These are phyloP conservation scores for Heliconius aoede DNA, from an alignment of 2,888 invertebrate genomes.

Conservation along the genomic window DNA sequence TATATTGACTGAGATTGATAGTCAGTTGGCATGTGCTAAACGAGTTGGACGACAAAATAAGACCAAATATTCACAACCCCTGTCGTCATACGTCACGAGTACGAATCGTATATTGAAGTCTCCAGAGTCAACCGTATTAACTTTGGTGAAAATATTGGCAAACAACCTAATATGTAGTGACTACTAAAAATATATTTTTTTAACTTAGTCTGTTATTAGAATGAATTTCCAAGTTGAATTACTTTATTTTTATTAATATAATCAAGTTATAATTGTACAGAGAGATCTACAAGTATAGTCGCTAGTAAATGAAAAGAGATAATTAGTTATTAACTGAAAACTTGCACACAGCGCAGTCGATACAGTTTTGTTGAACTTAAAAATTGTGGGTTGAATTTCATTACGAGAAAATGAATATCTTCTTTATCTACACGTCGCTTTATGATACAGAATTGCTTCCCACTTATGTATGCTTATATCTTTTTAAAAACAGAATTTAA, in stretches of 20 bases:
- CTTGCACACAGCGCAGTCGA: too few species aligned
- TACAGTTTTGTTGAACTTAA: too few species aligned
- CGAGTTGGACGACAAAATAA: conserved; percentile 77
- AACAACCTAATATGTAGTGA: not conserved
- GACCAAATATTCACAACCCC: conserved; percentile 75
- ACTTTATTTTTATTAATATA: not conserved
- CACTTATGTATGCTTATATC: too few species aligned
- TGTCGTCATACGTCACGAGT: conserved; percentile 72
- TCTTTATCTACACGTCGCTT: too few species aligned
- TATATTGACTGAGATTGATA: conserved; percentile 82
- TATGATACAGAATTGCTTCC: too few species aligned
- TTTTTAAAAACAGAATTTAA: too few species aligned
- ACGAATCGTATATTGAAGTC: conserved; percentile 74
- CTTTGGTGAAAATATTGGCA: conserved; percentile 28
- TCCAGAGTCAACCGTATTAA: conserved; percentile 63
- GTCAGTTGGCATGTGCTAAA: conserved; percentile 79
- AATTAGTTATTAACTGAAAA: too few species aligned
- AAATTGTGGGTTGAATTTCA: too few species aligned
- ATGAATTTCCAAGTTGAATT: not conserved
- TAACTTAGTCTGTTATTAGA: not conserved
- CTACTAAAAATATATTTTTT: not conserved
- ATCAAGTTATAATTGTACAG: too few species aligned
- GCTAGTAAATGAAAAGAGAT: too few species aligned
- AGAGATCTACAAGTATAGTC: too few species aligned
- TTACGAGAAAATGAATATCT: too few species aligned